Percentiles rank a stretch among this genome's conserved stretches.
These are phyloP conservation scores for Drosophila auraria DNA, from an alignment of 1,140 invertebrate species.

Conservation along the genomic window DNA sequence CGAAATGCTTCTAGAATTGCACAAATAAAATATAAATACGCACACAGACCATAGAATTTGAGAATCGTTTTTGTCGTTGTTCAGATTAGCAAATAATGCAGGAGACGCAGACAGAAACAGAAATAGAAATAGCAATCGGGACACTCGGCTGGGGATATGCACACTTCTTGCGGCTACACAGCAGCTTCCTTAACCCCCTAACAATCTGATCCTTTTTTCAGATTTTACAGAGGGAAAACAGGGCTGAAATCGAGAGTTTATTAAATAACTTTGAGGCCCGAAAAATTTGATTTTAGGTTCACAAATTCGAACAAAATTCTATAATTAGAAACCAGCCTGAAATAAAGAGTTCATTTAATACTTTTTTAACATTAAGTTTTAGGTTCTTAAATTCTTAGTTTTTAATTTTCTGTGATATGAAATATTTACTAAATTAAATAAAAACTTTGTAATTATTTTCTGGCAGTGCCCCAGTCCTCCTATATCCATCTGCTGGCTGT, in stretches of 20 bases:
- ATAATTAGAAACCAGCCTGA: background rate
- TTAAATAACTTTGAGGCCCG: too few relatives aligned
- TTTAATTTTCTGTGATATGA: too few relatives aligned
- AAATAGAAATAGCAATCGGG: conserved; percentile 23
- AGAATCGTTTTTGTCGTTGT: conserved; percentile 53
- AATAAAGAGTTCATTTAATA: background rate
- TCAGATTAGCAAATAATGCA: conserved; percentile 60
- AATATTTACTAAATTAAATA: too few relatives aligned
- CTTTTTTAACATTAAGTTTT: too few relatives aligned
- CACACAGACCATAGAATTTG: conserved; percentile 53
- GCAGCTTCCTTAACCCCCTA: background rate
- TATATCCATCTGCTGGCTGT: conserved; percentile 26
- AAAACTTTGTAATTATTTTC: background rate
- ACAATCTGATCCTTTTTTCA: conserved; percentile 5
- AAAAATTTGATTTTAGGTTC: too few relatives aligned
- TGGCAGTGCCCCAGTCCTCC: background rate
- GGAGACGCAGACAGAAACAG: conserved; percentile 39
- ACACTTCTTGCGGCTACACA: conserved; percentile 28
- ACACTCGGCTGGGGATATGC: conserved; percentile 16
- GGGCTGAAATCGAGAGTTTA: background rate
- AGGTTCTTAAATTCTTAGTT: too few relatives aligned
- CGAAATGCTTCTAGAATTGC: conserved; percentile 47
- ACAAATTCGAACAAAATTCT: too few relatives aligned
- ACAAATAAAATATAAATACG: conserved; percentile 61
- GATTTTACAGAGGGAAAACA: conserved; percentile 5